A percentile compares a stretch with the other conserved stretches of the same genome.
Evolutionary conservation across 2,888 invertebrate species (phyloP).

Genomic region (Prosapia bicincta): DNA sequence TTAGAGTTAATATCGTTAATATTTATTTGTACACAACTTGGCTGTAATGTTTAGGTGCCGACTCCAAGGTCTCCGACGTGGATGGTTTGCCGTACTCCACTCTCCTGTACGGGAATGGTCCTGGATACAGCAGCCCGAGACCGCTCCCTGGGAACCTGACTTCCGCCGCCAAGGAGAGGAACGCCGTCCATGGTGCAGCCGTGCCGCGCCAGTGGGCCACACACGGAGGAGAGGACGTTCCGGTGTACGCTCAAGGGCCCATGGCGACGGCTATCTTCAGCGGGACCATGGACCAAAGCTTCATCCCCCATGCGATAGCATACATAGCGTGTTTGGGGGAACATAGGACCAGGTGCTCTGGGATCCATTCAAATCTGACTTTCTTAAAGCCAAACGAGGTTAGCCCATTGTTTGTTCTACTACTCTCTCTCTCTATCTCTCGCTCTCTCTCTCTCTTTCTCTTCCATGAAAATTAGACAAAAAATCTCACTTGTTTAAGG

Average conservation of each 20-base stretch:
- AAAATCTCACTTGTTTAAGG: too few relatives aligned
- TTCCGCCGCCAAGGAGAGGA: constrained; percentile 50
- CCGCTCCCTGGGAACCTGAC: constrained; percentile 48
- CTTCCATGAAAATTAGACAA: too few relatives aligned
- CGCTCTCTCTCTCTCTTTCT: too few relatives aligned
- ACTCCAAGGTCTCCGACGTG: constrained; percentile 68
- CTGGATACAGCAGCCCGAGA: constrained; percentile 64
- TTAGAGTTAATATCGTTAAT: too few relatives aligned
- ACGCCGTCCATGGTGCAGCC: constrained; percentile 66
- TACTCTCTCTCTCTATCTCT: too few relatives aligned
- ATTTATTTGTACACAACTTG: too few relatives aligned
- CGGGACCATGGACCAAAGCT: constrained; percentile 79
- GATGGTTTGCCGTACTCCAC: constrained; percentile 74
- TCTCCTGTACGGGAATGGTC: constrained; percentile 72
- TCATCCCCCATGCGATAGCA: constrained; percentile 81
- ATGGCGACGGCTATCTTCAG: constrained; percentile 38
- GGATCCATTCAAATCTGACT: not conserved
- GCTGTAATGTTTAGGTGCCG: constrained; percentile 61
- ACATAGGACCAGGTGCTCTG: not conserved
- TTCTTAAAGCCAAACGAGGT: not conserved
- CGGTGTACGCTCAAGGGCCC: constrained; percentile 47
- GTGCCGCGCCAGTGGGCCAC: constrained; percentile 77
- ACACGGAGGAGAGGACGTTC: constrained; percentile 81
- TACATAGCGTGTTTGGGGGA: constrained; percentile 51
- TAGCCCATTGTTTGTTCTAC: too few relatives aligned